These are phyloP conservation scores for Oceanites oceanicus DNA, from an alignment of 2,113 vertebrate species.

Conservation along the genomic window DNA sequence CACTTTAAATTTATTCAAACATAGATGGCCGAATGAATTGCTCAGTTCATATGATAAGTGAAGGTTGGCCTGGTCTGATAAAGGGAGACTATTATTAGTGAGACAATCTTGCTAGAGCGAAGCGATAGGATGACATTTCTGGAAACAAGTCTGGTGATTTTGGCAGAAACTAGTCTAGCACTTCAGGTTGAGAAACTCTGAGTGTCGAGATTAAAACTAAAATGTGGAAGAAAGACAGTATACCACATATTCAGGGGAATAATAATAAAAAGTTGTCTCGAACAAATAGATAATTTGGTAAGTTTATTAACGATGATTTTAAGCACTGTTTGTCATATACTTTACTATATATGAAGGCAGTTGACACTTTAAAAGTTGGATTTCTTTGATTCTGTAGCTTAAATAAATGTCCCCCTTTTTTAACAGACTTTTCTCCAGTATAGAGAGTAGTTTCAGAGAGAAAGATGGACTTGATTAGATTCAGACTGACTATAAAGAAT, in stretches of 20 bases:
- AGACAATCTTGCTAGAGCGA: not conserved
- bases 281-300: not conserved
- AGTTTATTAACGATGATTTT: not conserved
- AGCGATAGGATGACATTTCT: not conserved
- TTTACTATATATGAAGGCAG: not conserved
- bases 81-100: not conserved
- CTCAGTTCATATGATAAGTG: rapidly evolving
- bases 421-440: not conserved
- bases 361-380: not conserved
- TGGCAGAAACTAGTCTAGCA: not conserved
- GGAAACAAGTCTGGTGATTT: not conserved
- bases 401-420: not conserved
- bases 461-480: not conserved
- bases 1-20: not conserved
- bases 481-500: not conserved
- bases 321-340: not conserved
- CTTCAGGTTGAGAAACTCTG: not conserved
- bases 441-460: not conserved
- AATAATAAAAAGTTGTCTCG: not conserved
- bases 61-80: not conserved
- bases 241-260: rapidly evolving
- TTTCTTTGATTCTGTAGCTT: not conserved
- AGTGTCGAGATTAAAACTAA: not conserved
- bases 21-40: rapidly evolving
- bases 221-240: not conserved